phyloP scores from a whole-genome alignment of 1,140 invertebrate species.

The Harpegnathos saltator region DNA sequence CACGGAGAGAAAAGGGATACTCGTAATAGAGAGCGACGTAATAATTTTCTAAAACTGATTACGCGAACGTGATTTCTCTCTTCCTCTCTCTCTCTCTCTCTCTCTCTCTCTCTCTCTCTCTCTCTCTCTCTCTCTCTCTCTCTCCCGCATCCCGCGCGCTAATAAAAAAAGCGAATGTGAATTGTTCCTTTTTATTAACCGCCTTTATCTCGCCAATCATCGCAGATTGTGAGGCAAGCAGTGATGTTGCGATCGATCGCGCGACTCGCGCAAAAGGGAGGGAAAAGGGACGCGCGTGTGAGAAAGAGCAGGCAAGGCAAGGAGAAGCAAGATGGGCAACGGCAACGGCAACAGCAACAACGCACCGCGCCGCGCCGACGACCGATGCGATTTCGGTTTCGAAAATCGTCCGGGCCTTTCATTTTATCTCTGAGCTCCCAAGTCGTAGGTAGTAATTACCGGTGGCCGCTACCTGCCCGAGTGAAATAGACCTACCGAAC shows the following conservation, averaged over 20 bases:
- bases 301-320: neutral
- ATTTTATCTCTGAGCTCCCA: slow-evolving; percentile 78
- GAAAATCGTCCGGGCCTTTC: slow-evolving; percentile 77
- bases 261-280: slow-evolving; percentile 57
- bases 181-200: slow-evolving; percentile 29
- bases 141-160: neutral
- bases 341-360: slow-evolving; percentile 30
- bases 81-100: too few species aligned
- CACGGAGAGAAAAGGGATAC: neutral
- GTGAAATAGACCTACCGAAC: slow-evolving; percentile 83
- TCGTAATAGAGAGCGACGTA: neutral
- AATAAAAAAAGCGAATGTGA: slow-evolving; percentile 30
- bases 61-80: neutral
- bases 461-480: slow-evolving; percentile 85
- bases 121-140: neutral
- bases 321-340: slow-evolving; percentile 33
- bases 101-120: neutral
- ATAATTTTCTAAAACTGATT: slow-evolving; percentile 34
- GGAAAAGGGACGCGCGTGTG: slow-evolving; percentile 46
- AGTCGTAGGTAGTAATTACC: slow-evolving; percentile 85
- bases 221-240: neutral
- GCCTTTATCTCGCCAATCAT: slow-evolving; percentile 26
- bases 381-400: slow-evolving; percentile 75
- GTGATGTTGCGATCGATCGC: slow-evolving; percentile 45
- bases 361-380: neutral